phyloP scores from a whole-genome alignment of 2,113 vertebrate species.

The Neoarius graeffei region DNA sequence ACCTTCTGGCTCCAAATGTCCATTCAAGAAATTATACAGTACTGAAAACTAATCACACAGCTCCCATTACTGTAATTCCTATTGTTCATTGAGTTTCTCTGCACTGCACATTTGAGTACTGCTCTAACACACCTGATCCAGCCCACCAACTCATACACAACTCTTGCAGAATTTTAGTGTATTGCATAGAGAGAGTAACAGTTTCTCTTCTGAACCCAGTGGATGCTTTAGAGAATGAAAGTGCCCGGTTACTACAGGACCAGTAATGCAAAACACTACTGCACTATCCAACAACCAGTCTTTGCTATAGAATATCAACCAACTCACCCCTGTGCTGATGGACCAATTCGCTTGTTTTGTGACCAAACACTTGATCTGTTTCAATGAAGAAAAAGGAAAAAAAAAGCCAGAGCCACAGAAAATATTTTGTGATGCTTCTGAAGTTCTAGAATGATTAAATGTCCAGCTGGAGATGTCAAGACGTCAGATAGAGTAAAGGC shows the following conservation, averaged over 20 bases:
- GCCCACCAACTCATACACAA: neutral
- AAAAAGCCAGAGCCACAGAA: conserved; percentile 17
- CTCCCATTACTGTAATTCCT: neutral
- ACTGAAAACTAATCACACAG: neutral
- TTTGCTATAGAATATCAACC: neutral
- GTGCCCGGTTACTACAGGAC: neutral
- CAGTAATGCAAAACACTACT: neutral
- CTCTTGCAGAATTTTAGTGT: neutral
- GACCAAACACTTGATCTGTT: neutral
- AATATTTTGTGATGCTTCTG: conserved; percentile 58
- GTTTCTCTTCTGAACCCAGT: neutral
- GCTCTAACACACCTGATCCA: neutral
- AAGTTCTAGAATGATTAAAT: conserved; percentile 23
- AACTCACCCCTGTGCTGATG: conserved; percentile 52
- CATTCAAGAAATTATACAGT: neutral
- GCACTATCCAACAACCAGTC: neutral
- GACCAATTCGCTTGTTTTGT: conserved; percentile 19
- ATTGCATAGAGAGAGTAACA: neutral
- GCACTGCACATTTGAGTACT: neutral
- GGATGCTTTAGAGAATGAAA: neutral
- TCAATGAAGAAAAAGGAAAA: conserved; percentile 7
- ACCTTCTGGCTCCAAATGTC: neutral
- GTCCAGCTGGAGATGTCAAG: conserved; percentile 38
- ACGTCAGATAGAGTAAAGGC: conserved; percentile 34
- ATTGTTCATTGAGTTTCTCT: neutral